phyloP scores from a whole-genome alignment of 2,888 invertebrate species.

The Matsumyia berberina region DNA sequence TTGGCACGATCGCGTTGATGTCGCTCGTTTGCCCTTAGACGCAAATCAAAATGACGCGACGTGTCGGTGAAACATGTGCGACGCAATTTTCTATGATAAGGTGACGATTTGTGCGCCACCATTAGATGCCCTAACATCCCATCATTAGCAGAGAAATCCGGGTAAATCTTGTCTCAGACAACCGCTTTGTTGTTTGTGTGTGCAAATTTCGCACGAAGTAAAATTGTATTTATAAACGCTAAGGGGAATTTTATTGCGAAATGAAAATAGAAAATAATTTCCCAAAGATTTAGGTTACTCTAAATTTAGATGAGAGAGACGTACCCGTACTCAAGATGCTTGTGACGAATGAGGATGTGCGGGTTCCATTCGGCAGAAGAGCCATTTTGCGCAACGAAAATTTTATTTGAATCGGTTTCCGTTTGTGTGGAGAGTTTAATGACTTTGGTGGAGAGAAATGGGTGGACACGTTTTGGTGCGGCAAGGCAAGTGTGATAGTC shows the following conservation, averaged over 20 bases:
- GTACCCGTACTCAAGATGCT: not conserved
- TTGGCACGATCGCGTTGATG: constrained; percentile 28
- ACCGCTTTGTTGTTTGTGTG: too few species aligned
- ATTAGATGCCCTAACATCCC: not conserved
- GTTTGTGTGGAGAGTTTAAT: constrained; percentile 26
- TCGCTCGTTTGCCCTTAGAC: constrained; percentile 30
- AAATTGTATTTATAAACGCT: constrained; percentile 42
- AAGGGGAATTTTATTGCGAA: constrained; percentile 11
- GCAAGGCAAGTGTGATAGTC: not conserved
- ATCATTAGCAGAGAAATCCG: not conserved
- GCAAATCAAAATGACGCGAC: constrained; percentile 40
- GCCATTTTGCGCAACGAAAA: constrained; percentile 3
- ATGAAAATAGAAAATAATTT: constrained; percentile 31
- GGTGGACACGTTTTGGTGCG: not conserved
- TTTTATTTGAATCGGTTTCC: not conserved
- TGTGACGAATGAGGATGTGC: constrained; percentile 17
- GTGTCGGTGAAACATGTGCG: constrained; percentile 49
- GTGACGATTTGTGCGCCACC: constrained; percentile 41
- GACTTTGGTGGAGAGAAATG: constrained; percentile 2
- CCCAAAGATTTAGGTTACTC: constrained; percentile 9
- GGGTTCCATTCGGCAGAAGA: not conserved
- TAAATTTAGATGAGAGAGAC: constrained; percentile 26
- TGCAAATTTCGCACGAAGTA: constrained; percentile 36
- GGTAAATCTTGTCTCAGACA: not conserved
- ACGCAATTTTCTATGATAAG: constrained; percentile 61